Evolutionary conservation across 2,113 vertebrate genomes (phyloP).

Genomic region (Alosa alosa): DNA sequence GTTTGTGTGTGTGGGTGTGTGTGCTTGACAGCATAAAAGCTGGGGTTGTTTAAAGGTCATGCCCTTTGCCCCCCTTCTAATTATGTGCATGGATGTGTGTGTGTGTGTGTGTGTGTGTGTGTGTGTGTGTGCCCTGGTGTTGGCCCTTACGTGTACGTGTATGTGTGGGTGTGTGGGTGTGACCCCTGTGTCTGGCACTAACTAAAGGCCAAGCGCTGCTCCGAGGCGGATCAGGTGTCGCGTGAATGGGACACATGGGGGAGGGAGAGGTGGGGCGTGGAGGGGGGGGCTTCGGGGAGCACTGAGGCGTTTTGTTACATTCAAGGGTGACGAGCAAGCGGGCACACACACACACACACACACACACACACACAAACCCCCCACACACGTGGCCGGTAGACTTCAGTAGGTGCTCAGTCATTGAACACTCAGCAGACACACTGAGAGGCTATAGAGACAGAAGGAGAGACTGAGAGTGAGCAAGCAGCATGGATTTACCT

Average conservation of each 20-base stretch:
- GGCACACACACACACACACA: too few species aligned
- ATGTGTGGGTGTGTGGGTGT: constrained; percentile 35
- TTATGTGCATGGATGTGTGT: neutral
- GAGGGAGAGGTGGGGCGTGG: constrained; percentile 6
- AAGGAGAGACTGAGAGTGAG: neutral
- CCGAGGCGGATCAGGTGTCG: constrained; percentile 58
- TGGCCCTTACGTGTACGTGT: neutral
- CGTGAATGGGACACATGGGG: constrained; percentile 23
- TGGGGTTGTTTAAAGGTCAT: constrained; percentile 18
- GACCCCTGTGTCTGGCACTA: constrained; percentile 62
- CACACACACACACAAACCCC: too few species aligned
- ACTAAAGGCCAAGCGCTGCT: constrained; percentile 65
- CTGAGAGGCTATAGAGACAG: neutral
- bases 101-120: neutral
- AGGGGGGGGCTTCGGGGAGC: constrained; percentile 34
- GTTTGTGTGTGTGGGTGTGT: neutral
- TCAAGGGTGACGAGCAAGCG: constrained; percentile 42
- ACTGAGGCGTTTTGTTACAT: constrained; percentile 51
- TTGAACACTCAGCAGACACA: neutral
- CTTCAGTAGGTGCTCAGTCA: neutral
- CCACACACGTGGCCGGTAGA: neutral
- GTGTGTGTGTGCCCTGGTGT: neutral
- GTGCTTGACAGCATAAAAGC: neutral
- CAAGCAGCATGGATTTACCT: constrained; percentile 26
- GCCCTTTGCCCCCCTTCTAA: constrained; percentile 53